These are phyloP conservation scores for Pammene fasciana DNA, from an alignment of 2,888 invertebrate genomes.

Conservation along the genomic window DNA sequence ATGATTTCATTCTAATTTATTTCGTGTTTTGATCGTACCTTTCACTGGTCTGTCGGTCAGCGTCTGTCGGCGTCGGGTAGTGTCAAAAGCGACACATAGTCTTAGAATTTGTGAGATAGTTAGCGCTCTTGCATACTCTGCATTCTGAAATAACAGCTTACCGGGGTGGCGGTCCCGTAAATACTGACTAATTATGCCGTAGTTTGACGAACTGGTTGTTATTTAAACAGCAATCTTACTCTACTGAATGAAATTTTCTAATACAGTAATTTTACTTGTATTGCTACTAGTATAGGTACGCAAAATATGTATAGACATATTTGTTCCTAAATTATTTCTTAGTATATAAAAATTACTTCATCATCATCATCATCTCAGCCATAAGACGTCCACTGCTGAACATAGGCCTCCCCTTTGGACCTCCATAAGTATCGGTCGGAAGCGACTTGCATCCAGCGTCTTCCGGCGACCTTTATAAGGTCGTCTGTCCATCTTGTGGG, in stretches of 20 bases:
- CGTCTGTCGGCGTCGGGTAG: too few relatives aligned
- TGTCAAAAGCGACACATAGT: slow-evolving; percentile 13
- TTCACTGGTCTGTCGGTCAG: neutral
- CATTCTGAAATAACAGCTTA: slow-evolving; percentile 30
- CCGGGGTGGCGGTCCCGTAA: slow-evolving; percentile 20
- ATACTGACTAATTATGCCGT: slow-evolving; percentile 17
- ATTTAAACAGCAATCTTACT: neutral
- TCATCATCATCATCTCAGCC: too few relatives aligned
- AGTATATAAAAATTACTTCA: too few relatives aligned
- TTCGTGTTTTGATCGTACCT: too few relatives aligned
- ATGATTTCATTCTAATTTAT: too few relatives aligned
- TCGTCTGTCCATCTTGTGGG: too few relatives aligned
- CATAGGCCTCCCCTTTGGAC: too few relatives aligned
- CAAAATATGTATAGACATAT: neutral
- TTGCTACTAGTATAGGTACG: neutral
- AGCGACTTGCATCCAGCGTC: too few relatives aligned
- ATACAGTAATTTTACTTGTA: neutral
- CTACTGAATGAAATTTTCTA: neutral
- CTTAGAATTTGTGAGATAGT: slow-evolving; percentile 28
- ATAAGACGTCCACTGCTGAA: too few relatives aligned
- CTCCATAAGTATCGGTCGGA: too few relatives aligned
- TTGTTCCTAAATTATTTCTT: neutral
- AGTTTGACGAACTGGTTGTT: slow-evolving; percentile 12
- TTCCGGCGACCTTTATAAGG: too few relatives aligned
- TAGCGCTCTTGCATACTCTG: slow-evolving; percentile 24